phyloP scores from a whole-genome alignment of 2,113 vertebrate genomes.

The Shinisaurus crocodilurus region DNA sequence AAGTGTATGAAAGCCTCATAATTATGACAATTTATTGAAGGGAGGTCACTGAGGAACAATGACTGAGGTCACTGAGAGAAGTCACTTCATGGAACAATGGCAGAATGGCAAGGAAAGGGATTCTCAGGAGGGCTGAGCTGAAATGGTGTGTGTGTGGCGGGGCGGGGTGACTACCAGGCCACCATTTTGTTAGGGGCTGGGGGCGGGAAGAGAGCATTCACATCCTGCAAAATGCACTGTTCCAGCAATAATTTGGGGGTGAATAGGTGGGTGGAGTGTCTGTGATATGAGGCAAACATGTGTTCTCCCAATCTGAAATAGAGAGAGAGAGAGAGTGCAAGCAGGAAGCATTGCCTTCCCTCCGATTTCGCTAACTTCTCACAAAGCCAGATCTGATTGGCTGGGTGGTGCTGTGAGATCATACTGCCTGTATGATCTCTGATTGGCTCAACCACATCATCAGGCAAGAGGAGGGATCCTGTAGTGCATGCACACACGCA shows the following conservation, averaged over 20 bases:
- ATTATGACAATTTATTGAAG: background rate
- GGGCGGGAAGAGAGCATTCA: too few species aligned
- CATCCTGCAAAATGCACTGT: background rate
- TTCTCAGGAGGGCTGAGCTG: background rate
- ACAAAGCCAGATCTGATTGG: background rate
- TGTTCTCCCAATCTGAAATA: background rate
- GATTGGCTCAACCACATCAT: background rate
- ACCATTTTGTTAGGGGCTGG: too few species aligned
- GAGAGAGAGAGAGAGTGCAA: background rate
- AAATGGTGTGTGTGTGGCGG: background rate
- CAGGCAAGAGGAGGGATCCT: too few species aligned
- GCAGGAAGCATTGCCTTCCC: background rate
- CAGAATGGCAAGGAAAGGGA: background rate
- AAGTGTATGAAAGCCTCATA: background rate
- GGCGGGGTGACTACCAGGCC: too few species aligned
- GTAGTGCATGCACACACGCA: background rate
- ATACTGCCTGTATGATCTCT: background rate
- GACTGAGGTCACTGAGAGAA: too few species aligned
- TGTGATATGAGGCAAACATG: background rate
- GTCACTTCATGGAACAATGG: background rate
- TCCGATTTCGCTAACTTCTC: background rate
- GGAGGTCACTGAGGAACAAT: background rate
- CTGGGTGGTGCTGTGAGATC: too few species aligned
- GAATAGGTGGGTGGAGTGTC: background rate
- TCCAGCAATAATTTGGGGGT: background rate